Evolutionary conservation across 2,113 vertebrate genomes (phyloP).

Genomic region (Ctenomys sociabilis): DNA sequence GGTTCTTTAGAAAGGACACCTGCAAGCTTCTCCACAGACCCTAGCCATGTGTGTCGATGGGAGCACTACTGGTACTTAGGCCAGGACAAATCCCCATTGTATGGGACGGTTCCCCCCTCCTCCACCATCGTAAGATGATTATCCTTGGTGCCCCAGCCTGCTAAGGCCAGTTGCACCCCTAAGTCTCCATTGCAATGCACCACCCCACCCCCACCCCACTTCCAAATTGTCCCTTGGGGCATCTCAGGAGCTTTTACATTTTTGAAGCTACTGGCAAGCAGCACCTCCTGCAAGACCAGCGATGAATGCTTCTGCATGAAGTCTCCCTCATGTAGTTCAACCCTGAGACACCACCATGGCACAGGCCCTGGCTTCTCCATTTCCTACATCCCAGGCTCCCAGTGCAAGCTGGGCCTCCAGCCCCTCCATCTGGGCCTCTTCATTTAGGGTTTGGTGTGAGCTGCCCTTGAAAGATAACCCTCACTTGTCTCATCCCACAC

Average conservation of each 20-base stretch:
- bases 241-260: neutral
- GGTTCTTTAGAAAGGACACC: slow-evolving; percentile 40
- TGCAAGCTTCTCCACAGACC: slow-evolving; percentile 24
- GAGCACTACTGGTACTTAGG: neutral
- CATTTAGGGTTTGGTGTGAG: slow-evolving; percentile 72
- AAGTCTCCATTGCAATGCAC: neutral
- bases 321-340: slow-evolving; percentile 43
- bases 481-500: slow-evolving; percentile 67
- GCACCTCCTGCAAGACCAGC: neutral
- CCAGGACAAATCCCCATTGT: slow-evolving; percentile 14
- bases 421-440: slow-evolving; percentile 54
- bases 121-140: neutral
- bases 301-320: neutral
- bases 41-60: neutral
- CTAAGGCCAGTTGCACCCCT: neutral
- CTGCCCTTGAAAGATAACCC: slow-evolving; percentile 76
- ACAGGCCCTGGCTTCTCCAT: neutral
- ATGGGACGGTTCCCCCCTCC: neutral
- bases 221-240: neutral
- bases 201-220: neutral
- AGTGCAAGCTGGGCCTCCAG: slow-evolving; percentile 2
- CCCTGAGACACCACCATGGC: neutral
- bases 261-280: neutral
- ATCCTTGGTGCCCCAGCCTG: neutral
- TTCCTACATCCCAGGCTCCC: slow-evolving; percentile 19